These are phyloP conservation scores for Ceratosolen fusciceps DNA, from an alignment of 1,140 invertebrate species.

Conservation along the genomic window DNA sequence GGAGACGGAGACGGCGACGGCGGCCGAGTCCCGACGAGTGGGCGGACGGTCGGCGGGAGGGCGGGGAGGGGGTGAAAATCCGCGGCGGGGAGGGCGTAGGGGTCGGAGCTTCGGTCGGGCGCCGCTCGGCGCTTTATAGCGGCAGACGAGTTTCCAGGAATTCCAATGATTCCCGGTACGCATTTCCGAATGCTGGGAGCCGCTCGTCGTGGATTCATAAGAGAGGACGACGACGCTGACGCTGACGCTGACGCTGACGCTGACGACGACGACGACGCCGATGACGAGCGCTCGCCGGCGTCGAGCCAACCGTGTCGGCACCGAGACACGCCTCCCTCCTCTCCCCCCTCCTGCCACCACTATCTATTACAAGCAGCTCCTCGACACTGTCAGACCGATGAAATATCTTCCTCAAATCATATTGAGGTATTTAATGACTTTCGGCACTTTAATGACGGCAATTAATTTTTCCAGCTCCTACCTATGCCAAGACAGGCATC, in stretches of 20 bases:
- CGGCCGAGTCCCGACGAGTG: not conserved
- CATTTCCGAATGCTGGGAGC: not conserved
- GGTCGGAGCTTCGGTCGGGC: not conserved
- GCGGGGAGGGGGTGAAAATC: not conserved
- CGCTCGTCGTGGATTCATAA: not conserved
- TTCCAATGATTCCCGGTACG: not conserved
- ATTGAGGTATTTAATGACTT: too few relatives aligned
- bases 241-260: too few relatives aligned
- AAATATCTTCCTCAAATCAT: too few relatives aligned
- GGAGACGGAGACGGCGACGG: not conserved
- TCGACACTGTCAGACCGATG: not conserved
- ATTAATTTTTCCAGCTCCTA: too few relatives aligned
- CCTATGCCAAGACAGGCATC: too few relatives aligned
- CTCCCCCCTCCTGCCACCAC: too few relatives aligned
- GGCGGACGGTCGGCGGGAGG: not conserved
- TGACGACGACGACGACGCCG: too few relatives aligned
- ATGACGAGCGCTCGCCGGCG: too few relatives aligned
- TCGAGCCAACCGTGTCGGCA: too few relatives aligned
- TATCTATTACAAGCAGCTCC: not conserved
- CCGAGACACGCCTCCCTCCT: too few relatives aligned
- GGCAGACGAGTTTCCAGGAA: constrained; percentile 8
- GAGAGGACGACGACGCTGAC: not conserved
- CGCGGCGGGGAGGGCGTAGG: not conserved
- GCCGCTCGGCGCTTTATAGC: not conserved
- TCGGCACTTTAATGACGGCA: too few relatives aligned